Evolutionary conservation across 2,113 vertebrate species (phyloP).

Genomic region (Oreocharis arfaki): DNA sequence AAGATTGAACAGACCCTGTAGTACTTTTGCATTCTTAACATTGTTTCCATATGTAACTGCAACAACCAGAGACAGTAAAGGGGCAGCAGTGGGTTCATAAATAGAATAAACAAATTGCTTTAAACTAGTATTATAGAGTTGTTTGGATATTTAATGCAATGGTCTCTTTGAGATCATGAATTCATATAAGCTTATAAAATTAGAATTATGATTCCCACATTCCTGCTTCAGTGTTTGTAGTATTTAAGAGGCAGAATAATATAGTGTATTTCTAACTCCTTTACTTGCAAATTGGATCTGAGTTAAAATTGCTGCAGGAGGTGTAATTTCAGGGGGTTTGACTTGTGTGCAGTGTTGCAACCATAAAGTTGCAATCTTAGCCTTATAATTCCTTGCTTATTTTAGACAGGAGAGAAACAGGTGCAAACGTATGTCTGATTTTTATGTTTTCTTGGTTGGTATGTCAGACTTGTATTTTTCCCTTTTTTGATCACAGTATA

Average conservation of each 20-base stretch:
- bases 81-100: background rate
- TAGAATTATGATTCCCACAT: background rate
- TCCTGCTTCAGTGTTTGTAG: background rate
- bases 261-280: background rate
- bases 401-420: background rate
- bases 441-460: background rate
- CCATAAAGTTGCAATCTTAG: background rate
- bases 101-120: background rate
- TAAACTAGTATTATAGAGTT: background rate
- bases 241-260: background rate
- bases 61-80: background rate
- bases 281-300: background rate
- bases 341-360: background rate
- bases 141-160: background rate
- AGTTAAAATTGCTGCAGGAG: background rate
- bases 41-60: background rate
- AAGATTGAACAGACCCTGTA: background rate
- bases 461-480: background rate
- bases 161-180: background rate
- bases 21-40: background rate
- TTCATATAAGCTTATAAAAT: background rate
- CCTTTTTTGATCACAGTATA: background rate
- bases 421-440: background rate
- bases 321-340: background rate
- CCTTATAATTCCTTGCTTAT: background rate